Evolutionary conservation across 2,113 vertebrate genomes (phyloP).

Genomic region (Xiphophorus hellerii): DNA sequence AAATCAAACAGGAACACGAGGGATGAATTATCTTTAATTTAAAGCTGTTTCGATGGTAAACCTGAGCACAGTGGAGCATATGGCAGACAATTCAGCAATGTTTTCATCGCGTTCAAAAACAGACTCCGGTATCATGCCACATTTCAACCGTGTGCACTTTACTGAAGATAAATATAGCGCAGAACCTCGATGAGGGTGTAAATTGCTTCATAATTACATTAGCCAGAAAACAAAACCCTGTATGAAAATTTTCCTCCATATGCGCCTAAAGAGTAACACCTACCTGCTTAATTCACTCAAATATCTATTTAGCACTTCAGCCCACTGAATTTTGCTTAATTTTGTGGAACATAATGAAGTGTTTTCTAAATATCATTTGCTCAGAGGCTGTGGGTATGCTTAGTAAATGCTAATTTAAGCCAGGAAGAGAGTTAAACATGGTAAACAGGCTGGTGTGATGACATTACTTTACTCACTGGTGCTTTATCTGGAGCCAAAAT

Average conservation of each 20-base stretch:
- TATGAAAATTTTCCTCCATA: conserved; percentile 35
- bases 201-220: conserved; percentile 67
- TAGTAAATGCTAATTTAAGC: not conserved
- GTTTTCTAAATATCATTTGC: conserved; percentile 9
- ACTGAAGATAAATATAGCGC: conserved; percentile 60
- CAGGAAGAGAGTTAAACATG: not conserved
- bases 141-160: conserved; percentile 71
- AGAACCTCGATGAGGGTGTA: conserved; percentile 62
- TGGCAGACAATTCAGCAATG: conserved; percentile 66
- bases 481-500: not conserved
- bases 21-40: conserved; percentile 56
- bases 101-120: conserved; percentile 72
- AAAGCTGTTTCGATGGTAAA: conserved; percentile 57
- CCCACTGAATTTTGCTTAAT: conserved; percentile 23
- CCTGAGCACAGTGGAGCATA: conserved; percentile 73
- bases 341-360: conserved; percentile 22
- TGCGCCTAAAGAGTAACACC: conserved; percentile 49
- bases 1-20: conserved; percentile 61
- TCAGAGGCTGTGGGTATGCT: not conserved
- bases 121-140: conserved; percentile 61
- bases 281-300: conserved; percentile 42
- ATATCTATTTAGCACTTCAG: conserved; percentile 23
- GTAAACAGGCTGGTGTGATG: not conserved
- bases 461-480: not conserved
- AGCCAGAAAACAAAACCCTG: conserved; percentile 53